phyloP scores from a whole-genome alignment of 2,888 invertebrate species.

The Lottia scabra region DNA sequence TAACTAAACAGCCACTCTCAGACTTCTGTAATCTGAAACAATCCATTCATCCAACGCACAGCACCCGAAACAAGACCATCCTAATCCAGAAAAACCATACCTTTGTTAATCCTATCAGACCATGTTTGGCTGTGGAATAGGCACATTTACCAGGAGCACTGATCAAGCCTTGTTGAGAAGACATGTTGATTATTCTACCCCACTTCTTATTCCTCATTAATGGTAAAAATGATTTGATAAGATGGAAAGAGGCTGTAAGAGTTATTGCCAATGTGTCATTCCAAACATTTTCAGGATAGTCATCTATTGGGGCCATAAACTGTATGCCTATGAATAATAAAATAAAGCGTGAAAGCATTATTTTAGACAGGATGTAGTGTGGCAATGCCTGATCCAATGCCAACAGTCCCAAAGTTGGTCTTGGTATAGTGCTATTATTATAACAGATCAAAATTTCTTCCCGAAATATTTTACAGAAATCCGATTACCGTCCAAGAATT shows the following conservation, averaged over 20 bases:
- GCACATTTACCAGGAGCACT: slow-evolving; percentile 44
- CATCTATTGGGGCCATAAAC: slow-evolving; percentile 42
- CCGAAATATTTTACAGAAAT: no score
- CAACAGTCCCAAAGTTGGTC: no score
- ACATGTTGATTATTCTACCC: slow-evolving; percentile 55
- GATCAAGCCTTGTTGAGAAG: slow-evolving; percentile 50
- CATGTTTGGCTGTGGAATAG: slow-evolving; percentile 46
- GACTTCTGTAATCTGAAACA: neutral
- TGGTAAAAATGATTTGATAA: slow-evolving; percentile 45
- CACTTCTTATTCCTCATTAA: slow-evolving; percentile 41
- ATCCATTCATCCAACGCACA: no score
- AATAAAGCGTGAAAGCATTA: no score
- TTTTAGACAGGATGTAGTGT: no score
- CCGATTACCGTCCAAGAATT: no score
- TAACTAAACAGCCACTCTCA: no score
- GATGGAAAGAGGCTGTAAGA: slow-evolving; percentile 49
- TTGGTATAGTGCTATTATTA: no score
- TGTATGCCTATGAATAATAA: slow-evolving; percentile 41
- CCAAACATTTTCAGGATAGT: slow-evolving; percentile 60
- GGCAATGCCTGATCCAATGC: no score
- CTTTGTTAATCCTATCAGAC: slow-evolving; percentile 48
- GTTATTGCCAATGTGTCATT: slow-evolving; percentile 49
- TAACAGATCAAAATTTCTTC: no score
- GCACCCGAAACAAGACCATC: no score
- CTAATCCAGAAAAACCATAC: slow-evolving; percentile 21